Percentiles rank a stretch among this genome's conserved stretches.
phyloP scores from a whole-genome alignment of 2,797 vertebrate species.

The Monodelphis domestica region DNA sequence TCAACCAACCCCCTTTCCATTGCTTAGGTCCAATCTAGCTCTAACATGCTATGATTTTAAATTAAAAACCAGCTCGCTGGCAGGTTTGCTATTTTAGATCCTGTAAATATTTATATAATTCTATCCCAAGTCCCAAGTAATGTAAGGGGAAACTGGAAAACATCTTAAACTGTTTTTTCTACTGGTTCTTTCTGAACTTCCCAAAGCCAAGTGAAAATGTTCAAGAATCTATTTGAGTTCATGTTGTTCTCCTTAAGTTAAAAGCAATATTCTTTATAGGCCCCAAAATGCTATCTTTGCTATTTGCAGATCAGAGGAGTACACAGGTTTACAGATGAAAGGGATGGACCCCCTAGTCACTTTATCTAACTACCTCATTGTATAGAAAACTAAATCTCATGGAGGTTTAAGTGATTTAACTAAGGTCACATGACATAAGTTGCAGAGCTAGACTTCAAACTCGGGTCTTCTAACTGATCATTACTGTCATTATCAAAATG shows the following conservation, averaged over 20 bases:
- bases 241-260: conserved; percentile 5
- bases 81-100: neutral
- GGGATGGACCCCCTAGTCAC: neutral
- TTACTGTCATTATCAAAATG: neutral
- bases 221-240: neutral
- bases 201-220: neutral
- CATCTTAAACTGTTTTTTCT: neutral
- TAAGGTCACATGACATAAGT: neutral
- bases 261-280: neutral
- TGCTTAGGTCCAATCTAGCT: neutral
- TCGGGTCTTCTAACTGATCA: neutral
- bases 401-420: neutral
- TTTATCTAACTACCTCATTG: neutral
- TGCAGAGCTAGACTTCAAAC: neutral
- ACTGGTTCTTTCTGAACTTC: neutral
- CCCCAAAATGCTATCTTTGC: neutral
- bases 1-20: neutral
- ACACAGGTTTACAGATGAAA: neutral
- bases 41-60: neutral
- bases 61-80: neutral
- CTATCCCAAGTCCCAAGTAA: neutral
- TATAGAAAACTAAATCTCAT: neutral
- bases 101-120: neutral
- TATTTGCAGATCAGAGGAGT: neutral
- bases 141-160: neutral